Percentiles rank a stretch among this genome's conserved stretches.
phyloP scores from a whole-genome alignment of 2,113 vertebrate genomes.

The Eonycteris spelaea region DNA sequence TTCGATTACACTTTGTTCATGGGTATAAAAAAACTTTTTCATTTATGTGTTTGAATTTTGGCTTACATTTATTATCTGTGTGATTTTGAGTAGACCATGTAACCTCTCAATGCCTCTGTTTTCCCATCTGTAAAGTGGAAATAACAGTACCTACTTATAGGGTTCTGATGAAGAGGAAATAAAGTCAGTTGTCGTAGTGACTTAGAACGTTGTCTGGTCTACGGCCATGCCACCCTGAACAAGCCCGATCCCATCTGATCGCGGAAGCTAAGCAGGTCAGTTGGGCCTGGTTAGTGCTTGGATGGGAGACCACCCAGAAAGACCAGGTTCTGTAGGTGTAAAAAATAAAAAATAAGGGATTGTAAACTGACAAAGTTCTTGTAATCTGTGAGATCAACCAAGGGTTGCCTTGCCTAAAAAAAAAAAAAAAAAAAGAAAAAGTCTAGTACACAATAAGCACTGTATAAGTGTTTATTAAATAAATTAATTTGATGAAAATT shows the following conservation, averaged over 20 bases:
- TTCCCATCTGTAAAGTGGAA: slow-evolving; percentile 50
- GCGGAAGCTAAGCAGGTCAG: too few species aligned
- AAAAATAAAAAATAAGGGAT: too few species aligned
- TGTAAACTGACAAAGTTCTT: too few species aligned
- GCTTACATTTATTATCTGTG: neutral
- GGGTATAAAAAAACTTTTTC: slow-evolving; percentile 85
- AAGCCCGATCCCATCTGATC: too few species aligned
- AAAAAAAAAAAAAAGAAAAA: neutral
- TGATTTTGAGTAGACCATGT: neutral
- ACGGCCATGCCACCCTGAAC: too few species aligned
- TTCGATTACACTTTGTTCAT: slow-evolving; percentile 97
- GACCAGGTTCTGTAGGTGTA: too few species aligned
- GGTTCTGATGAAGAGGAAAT: neutral
- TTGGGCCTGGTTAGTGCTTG: too few species aligned
- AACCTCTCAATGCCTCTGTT: neutral
- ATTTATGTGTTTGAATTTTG: slow-evolving; percentile 56
- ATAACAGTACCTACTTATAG: neutral
- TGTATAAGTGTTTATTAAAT: neutral
- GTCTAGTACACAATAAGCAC: neutral
- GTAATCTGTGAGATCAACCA: too few species aligned
- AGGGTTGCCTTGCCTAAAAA: too few species aligned
- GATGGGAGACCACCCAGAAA: too few species aligned
- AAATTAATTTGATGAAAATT: neutral
- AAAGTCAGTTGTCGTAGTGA: neutral
- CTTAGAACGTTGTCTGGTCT: neutral